Base-by-base conservation (phyloP, 2,888 invertebrate species). In the Oscheius sp. region DNA sequence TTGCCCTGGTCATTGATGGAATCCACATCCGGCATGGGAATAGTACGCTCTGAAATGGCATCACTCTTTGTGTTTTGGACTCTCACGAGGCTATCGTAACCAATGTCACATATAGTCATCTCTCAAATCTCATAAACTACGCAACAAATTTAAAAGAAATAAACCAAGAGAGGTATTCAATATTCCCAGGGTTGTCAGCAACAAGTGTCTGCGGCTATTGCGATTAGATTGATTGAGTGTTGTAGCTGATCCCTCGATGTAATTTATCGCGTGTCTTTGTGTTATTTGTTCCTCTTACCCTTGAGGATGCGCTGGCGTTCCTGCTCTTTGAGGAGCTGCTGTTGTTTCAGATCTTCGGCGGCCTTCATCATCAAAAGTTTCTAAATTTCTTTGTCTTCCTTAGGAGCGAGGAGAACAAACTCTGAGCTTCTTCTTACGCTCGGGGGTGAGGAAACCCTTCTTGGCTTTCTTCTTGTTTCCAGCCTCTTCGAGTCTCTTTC, bases 351-450 rank as follows among this genome's bases (percentile, higher is more conserved):
- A 90, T 97, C 96, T 89, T 97, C 96, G 85, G 96, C 96, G 89
- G 97, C 97, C 91, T 96, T 97, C 91, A 96, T 95, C 92, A 97
- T 95, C 91, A 97, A 91, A 91, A 97, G 91, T 91, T 95, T 92
- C 95, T 96, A 88, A 58, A 29, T 12, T 45, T n/a, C 6, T 58
- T 8, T 48, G 31, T 31, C 34, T 39, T 42, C 1, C 34, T 12
- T 20, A 31, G 15, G 1, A 4, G 25, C 4, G 3, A 4, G 17
- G 5, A 2, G 15, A 15, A 61, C 92, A 91, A 88, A 96, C 95
- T 92, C 96, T 93, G 88, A 97, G 94, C 90, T 96, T 95, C 93
- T 96, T 96, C 93, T 96, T 96, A 90, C 96, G 95, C 90, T 96
- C 96, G 78, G 96, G 95, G 87, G 96, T 95, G 94, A 95, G 64